Evolutionary conservation across 2,888 invertebrate species (phyloP).

Genomic region (Sesia apiformis): DNA sequence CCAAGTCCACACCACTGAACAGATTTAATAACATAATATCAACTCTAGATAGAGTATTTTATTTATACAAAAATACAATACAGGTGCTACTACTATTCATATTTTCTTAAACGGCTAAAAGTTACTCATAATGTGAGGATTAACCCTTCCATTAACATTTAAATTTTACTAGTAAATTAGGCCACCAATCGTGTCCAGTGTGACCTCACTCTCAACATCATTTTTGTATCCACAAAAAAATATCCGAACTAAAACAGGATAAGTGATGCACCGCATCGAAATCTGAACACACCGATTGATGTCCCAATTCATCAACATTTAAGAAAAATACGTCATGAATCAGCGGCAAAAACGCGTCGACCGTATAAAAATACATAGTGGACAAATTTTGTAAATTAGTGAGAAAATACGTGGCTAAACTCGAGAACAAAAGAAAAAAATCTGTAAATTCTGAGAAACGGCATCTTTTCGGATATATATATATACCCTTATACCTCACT

Average conservation of each 20-base stretch:
- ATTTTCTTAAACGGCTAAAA: too few relatives aligned
- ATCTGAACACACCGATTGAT: slow-evolving; percentile 7
- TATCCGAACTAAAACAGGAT: neutral
- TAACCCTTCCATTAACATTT: neutral
- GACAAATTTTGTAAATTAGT: slow-evolving; percentile 1
- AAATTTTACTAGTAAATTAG: neutral
- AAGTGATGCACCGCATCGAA: neutral
- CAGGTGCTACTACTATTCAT: too few relatives aligned
- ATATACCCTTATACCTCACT: too few relatives aligned
- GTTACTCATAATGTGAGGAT: too few relatives aligned
- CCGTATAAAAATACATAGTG: neutral
- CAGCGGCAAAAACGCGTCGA: neutral
- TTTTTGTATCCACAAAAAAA: slow-evolving; percentile 31
- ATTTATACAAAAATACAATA: too few relatives aligned
- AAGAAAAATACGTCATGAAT: neutral
- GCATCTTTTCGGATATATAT: neutral
- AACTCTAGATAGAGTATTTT: too few relatives aligned
- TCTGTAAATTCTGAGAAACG: neutral
- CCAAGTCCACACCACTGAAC: too few relatives aligned
- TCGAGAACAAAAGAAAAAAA: neutral
- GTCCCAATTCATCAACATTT: slow-evolving; percentile 21
- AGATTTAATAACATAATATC: too few relatives aligned
- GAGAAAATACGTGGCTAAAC: neutral
- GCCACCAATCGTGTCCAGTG: slow-evolving; percentile 24
- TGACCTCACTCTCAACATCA: slow-evolving; percentile 43